A percentile compares a stretch with the other conserved stretches of the same genome.
These are phyloP conservation scores for Atta colombica DNA, from an alignment of 1,140 invertebrate genomes.

Conservation along the genomic window DNA sequence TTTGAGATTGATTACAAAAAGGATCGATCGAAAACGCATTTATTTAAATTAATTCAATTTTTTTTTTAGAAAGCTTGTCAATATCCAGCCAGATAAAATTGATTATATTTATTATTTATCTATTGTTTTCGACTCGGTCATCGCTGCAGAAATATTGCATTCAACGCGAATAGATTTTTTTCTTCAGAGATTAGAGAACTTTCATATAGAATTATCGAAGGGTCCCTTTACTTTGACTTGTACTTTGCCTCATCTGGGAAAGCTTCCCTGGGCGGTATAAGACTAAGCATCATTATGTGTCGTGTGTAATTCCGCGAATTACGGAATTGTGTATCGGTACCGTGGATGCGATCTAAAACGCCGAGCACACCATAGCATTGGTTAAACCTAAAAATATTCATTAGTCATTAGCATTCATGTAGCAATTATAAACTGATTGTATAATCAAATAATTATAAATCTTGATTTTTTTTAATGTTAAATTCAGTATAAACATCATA, in stretches of 20 bases:
- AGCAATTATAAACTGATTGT: not conserved
- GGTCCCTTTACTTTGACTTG: slow-evolving; percentile 79
- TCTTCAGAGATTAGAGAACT: slow-evolving; percentile 23
- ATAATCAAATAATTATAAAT: not conserved
- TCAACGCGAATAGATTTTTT: slow-evolving; percentile 2
- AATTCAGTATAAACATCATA: not conserved
- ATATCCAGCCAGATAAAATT: not conserved
- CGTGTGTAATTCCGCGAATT: slow-evolving; percentile 91
- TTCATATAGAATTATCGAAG: not conserved
- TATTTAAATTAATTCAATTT: not conserved
- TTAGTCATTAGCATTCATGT: not conserved
- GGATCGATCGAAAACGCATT: not conserved
- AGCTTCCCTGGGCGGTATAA: slow-evolving; percentile 91
- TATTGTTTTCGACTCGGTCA: not conserved
- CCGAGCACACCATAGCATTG: slow-evolving; percentile 95
- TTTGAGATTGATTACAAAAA: not conserved
- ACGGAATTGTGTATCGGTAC: slow-evolving; percentile 93
- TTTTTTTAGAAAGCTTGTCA: slow-evolving; percentile 7
- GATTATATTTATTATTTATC: slow-evolving; percentile 21
- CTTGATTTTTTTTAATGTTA: not conserved
- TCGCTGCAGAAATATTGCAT: slow-evolving; percentile 28
- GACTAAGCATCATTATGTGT: slow-evolving; percentile 93
- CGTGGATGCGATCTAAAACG: slow-evolving; percentile 94
- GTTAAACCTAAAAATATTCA: slow-evolving; percentile 89
- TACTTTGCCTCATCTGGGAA: slow-evolving; percentile 90